Conservation (phyloP, 2,888 invertebrate genomes). For the Tolmerus cingulatus region DNA sequence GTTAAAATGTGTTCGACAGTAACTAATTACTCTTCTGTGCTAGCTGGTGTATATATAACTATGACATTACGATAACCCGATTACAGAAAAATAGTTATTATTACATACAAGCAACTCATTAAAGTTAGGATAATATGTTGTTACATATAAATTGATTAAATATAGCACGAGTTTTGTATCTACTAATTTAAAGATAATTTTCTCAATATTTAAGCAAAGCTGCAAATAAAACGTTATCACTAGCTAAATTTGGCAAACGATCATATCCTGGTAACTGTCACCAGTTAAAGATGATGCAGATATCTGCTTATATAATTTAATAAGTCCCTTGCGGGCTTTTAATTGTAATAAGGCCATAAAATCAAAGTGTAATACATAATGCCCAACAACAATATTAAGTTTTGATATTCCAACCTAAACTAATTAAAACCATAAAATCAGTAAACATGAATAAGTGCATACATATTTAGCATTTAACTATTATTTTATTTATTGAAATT, state of each 20-base stretch:
- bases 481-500: background rate
- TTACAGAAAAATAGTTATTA: background rate
- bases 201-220: background rate
- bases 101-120: background rate
- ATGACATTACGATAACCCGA: background rate
- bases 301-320: background rate
- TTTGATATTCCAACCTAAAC: background rate
- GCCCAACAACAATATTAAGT: too few species aligned
- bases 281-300: background rate
- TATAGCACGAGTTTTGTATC: background rate
- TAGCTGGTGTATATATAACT: background rate
- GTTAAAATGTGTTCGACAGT: background rate
- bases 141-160: background rate
- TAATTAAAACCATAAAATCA: background rate
- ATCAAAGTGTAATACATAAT: background rate
- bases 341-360: background rate
- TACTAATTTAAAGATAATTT: background rate
- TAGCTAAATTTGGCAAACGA: background rate
- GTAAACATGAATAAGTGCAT: background rate
- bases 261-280: background rate
- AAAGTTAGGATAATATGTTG: background rate
- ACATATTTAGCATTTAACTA: background rate
- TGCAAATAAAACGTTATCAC: background rate
- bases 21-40: background rate
- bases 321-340: background rate